phyloP scores from a whole-genome alignment of 1,140 invertebrate species.

The Diorhabda carinulata region DNA sequence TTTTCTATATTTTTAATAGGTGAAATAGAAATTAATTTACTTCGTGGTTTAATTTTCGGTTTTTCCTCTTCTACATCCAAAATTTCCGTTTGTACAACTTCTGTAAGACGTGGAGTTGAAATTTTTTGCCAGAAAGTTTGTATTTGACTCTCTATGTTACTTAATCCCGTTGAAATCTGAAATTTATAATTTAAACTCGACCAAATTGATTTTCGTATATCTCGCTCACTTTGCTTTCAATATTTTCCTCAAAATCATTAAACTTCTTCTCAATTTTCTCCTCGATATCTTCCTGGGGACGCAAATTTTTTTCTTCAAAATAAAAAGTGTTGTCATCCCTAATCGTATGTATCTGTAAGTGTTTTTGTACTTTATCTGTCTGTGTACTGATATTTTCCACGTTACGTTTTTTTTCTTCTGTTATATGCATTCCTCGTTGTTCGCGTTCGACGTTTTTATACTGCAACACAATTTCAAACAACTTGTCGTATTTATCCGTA shows the following conservation, averaged over 20 bases:
- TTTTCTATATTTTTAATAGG: too few species aligned
- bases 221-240: constrained; percentile 5
- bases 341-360: constrained; percentile 23
- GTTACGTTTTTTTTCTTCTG: neutral
- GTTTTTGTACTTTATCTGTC: constrained; percentile 25
- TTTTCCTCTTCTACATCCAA: constrained; percentile 16
- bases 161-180: constrained; percentile 37
- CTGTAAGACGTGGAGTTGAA: constrained; percentile 5
- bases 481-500: constrained; percentile 42
- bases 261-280: constrained; percentile 15
- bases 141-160: constrained; percentile 43
- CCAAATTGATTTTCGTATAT: too few species aligned
- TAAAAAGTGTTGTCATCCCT: constrained; percentile 16
- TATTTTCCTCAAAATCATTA: constrained; percentile 7
- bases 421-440: neutral
- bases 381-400: constrained; percentile 27
- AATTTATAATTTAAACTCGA: neutral
- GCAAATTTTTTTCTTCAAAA: constrained; percentile 18
- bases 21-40: constrained; percentile 16
- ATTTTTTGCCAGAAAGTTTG: constrained; percentile 40
- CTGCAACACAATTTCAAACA: constrained; percentile 34
- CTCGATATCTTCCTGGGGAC: neutral
- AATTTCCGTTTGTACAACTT: constrained; percentile 1
- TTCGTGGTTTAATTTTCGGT: constrained; percentile 28
- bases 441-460: constrained; percentile 22